phyloP scores from a whole-genome alignment of 2,888 invertebrate species.

The Lagria hirta region DNA sequence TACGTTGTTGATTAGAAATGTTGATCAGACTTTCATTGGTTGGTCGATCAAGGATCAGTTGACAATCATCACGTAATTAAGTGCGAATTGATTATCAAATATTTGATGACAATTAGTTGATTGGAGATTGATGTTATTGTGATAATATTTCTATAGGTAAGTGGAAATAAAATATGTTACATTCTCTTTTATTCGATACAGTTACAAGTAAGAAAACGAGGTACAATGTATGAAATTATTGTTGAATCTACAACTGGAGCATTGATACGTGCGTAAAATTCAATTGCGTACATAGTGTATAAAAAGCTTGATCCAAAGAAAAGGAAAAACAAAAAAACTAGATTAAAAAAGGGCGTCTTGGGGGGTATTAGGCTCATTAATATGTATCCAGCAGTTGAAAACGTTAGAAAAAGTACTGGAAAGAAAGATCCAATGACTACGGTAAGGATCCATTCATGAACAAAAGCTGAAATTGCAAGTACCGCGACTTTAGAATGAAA shows the following conservation, averaged over 20 bases:
- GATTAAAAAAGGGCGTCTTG: conserved; percentile 62
- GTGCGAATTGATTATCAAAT: no score
- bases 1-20: no score
- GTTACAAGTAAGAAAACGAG: conserved; percentile 37
- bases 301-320: conserved; percentile 76
- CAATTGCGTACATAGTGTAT: conserved; percentile 80
- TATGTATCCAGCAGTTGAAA: conserved; percentile 68
- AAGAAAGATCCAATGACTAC: conserved; percentile 83
- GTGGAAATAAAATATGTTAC: no score
- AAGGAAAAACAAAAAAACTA: conserved; percentile 82
- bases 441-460: conserved; percentile 85
- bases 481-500: conserved; percentile 59
- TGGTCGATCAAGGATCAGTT: no score
- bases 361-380: conserved; percentile 57
- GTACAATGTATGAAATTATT: conserved; percentile 33
- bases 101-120: no score
- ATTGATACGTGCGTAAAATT: conserved; percentile 79
- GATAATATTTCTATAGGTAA: no score
- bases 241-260: conserved; percentile 56
- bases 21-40: no score
- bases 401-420: conserved; percentile 79
- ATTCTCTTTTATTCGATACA: no score
- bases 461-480: conserved; percentile 78
- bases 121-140: no score
- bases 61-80: no score